These are phyloP conservation scores for Cyphomyrus discorhynchus DNA, from an alignment of 2,113 vertebrate species.

Conservation along the genomic window DNA sequence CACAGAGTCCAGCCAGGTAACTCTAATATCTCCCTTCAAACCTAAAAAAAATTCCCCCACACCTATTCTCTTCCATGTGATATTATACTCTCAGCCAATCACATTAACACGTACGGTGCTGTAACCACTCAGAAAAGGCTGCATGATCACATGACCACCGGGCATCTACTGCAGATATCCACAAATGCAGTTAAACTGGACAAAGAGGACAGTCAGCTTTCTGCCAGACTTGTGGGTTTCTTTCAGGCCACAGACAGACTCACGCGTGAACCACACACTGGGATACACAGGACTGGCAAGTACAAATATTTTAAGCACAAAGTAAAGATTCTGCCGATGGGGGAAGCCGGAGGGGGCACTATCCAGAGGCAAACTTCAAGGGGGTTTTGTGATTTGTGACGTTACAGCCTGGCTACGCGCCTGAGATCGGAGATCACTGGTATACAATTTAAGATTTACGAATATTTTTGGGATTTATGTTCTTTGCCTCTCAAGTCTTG, in stretches of 20 bases:
- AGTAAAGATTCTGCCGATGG: background rate
- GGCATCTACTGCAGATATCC: background rate
- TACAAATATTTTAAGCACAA: background rate
- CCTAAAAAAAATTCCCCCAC: background rate
- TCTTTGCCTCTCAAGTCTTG: background rate
- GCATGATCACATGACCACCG: background rate
- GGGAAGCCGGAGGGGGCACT: background rate
- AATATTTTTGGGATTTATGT: background rate
- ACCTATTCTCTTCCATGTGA: background rate
- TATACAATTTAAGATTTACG: background rate
- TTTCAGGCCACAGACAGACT: background rate
- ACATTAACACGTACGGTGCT: background rate
- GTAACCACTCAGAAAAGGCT: background rate
- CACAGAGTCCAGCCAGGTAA: background rate
- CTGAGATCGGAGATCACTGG: background rate
- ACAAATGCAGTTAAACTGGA: background rate
- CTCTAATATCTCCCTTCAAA: background rate
- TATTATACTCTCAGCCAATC: background rate
- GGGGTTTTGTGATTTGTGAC: background rate
- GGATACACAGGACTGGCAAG: background rate
- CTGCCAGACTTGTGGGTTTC: background rate
- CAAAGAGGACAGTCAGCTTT: background rate
- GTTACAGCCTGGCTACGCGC: background rate
- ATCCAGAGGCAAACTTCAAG: background rate
- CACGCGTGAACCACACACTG: background rate